phyloP scores from a whole-genome alignment of 2,888 invertebrate genomes.

The Rugalucina vietnamica region DNA sequence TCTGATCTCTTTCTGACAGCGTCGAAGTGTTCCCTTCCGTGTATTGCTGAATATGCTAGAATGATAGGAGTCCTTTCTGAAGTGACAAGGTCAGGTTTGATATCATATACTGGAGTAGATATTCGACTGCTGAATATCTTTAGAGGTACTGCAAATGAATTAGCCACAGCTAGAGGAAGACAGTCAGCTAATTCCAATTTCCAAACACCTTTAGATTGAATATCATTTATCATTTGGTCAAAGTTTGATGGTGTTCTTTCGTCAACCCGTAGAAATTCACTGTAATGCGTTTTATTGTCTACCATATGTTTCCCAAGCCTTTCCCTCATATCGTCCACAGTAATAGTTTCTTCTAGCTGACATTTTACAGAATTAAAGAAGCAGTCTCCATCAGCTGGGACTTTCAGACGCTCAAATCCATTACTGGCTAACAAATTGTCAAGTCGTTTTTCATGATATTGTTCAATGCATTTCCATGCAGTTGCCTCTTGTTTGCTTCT shows the following conservation, averaged over 20 bases:
- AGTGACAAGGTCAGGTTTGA: neutral
- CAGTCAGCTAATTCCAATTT: neutral
- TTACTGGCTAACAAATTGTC: neutral
- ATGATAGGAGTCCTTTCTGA: neutral
- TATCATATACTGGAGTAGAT: neutral
- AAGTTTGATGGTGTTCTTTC: neutral
- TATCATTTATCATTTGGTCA: neutral
- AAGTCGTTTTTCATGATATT: neutral
- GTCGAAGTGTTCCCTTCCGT: neutral
- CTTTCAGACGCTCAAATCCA: neutral
- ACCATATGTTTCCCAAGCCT: too few relatives aligned
- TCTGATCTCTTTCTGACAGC: slow-evolving; percentile 7
- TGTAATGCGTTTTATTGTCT: too few relatives aligned
- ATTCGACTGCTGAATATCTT: neutral
- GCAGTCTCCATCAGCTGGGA: neutral
- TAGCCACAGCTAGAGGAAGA: neutral
- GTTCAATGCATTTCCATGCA: too few relatives aligned
- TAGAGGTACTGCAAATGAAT: neutral
- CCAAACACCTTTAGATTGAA: neutral
- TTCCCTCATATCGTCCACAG: too few relatives aligned
- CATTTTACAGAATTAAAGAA: neutral
- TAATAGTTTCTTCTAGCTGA: neutral
- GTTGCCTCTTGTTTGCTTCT: too few relatives aligned
- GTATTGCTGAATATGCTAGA: neutral
- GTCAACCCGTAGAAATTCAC: too few relatives aligned